Base-by-base conservation (phyloP, 2,113 vertebrate genomes). In the Brachypodius melanocephalos region DNA sequence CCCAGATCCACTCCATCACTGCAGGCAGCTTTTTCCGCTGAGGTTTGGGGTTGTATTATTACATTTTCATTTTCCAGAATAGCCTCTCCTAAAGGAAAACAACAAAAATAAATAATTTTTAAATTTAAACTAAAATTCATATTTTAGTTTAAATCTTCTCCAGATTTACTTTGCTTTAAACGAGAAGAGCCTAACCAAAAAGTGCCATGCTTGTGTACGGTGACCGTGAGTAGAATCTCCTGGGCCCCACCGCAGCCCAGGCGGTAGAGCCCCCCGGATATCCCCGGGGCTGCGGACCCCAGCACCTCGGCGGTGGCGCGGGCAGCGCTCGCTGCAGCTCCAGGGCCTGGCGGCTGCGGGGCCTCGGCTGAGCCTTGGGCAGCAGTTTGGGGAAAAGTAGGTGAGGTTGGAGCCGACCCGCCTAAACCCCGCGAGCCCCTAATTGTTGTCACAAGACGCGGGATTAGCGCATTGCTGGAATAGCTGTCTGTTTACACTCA, bases 381-480 rank as follows among this genome's bases (percentile, higher is more conserved):
- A 79, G 26, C 25, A 48, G 14, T 96, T 97, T 87, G 75, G 85
- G 85, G 96, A 98, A 98, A 98, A 97, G 94, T 97, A 98, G 98
- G 97, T 98, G 98, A 98, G 98, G 97, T 95, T 82, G 90, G 96
- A 96, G 96, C 97, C 98, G 98, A 98, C 98, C 98, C 74, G 92
- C 85, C 97, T 93, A 97, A 94, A 98, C 97, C 98, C 88, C 96
- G 93, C 98, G 97, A 98, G 98, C 97, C 97, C 97, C 98, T 99
- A 99, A 99, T 99, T 98, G 99, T 98, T 98, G 99, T 99, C 99
- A 99, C 99, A 99, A 99, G 99, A 99, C 98, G 98, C 97, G 97
- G 99, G 99, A 99, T 99, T 99, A 99, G 92, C 97, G 98, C 99
- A 99, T 99, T 99, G 99, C 99, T 99, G 98, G 97, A 99, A 99